Base-by-base conservation (phyloP, 2,113 vertebrate species). In the Suncus etruscus region DNA sequence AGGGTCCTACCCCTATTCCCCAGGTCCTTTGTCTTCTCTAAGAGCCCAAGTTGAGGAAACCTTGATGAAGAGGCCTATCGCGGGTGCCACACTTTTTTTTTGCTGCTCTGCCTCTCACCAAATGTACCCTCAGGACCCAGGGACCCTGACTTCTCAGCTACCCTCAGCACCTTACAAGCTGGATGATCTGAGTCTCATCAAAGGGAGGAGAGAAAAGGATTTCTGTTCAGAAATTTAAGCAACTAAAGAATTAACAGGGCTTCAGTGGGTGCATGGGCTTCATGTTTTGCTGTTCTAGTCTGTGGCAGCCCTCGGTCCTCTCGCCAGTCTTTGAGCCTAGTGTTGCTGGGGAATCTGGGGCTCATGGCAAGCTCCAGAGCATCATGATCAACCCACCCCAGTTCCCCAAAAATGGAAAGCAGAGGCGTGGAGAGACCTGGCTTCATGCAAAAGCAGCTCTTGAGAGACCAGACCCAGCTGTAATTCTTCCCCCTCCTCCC, bases 291-390 rank as follows among this genome's bases (percentile, higher is more conserved):
- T 39, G 5, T 39, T 39, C 39, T 39, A 39, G 39, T 39, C 39
- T 54, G 51, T 20, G 6, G 16, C 58, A 61, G 58, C 18, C 18
- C 58, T 15, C 18, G 7, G 58, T 16, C 58, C 58, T 16, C 58
- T 8, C 18, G 16, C 18, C 58, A 61, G 18, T 82, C 74, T 48
- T 63, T 24, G 51, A 11, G 54, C 72, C 89, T 61, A 10, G 50
- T 32, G 82, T 91, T 95, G 10, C 79, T 80, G 75, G 70, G 31
- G 32, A 45, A 47, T 70, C 65, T 63, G 78, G 78, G 69, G 45
- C 11, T 15, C 45, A 8, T 32, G 29, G 66, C 15, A n/a, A 86
- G 66, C 51, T 24, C 6, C 11, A 63, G 73, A 69, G 20, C 27
- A 79, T 87, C n/a, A 16, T 51, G 31, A 39, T 66, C 68, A 77